Conservation (phyloP, 2,888 invertebrate genomes). For the Dryomyza anilis region DNA sequence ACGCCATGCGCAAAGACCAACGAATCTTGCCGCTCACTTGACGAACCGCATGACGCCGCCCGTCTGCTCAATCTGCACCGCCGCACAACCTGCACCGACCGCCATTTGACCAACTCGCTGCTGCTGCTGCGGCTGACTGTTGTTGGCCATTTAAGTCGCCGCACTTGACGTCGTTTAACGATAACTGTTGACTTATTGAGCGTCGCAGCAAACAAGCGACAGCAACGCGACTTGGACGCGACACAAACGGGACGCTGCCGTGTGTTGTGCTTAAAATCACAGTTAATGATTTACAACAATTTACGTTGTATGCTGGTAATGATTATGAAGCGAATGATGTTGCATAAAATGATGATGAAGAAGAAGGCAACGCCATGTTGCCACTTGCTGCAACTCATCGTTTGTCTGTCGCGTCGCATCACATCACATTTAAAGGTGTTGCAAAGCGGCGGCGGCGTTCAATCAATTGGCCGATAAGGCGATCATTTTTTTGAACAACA, state of each 20-base stretch:
- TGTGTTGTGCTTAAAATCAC: too few species aligned
- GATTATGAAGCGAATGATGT: too few species aligned
- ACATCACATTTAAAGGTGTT: background rate
- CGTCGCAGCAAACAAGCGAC: too few species aligned
- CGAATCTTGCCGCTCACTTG: background rate
- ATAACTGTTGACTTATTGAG: constrained; percentile 14
- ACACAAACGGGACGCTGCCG: too few species aligned
- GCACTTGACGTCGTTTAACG: background rate
- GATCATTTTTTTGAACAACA: background rate
- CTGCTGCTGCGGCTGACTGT: background rate
- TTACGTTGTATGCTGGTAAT: too few species aligned
- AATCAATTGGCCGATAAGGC: background rate
- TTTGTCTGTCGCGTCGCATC: too few species aligned
- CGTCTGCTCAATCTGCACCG: background rate
- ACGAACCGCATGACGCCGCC: too few species aligned
- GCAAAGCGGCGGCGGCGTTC: background rate
- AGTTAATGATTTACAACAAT: too few species aligned
- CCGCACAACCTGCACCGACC: background rate
- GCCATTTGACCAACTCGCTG: background rate
- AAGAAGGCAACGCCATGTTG: too few species aligned
- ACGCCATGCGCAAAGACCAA: background rate
- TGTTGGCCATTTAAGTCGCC: constrained; percentile 9
- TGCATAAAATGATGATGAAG: too few species aligned
- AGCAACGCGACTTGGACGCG: too few species aligned
- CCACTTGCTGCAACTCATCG: background rate